Evolutionary conservation across 2,113 vertebrate species (phyloP).

Genomic region (Mastomys natalensis): DNA sequence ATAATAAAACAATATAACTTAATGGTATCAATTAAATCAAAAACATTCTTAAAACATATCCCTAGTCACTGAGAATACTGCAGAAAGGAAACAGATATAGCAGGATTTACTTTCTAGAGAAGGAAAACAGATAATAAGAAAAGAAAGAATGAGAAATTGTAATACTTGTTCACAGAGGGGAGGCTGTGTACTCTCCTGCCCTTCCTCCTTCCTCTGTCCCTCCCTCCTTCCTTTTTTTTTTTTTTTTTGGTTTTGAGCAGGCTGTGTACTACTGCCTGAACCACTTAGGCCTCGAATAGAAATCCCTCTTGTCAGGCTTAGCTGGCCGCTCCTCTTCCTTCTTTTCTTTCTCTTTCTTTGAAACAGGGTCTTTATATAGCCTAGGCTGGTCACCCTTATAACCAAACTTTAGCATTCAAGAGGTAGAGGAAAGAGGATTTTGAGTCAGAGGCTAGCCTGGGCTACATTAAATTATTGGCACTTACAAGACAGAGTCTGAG

Average conservation of each 20-base stretch:
- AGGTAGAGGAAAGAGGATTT: not conserved
- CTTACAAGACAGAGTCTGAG: not conserved
- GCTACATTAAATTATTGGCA: not conserved
- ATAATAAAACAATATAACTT: constrained; percentile 14
- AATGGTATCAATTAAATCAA: constrained; percentile 14
- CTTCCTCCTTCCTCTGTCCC: not conserved
- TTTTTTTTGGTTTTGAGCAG: too few relatives aligned
- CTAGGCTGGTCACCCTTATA: not conserved
- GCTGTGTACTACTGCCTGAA: too few relatives aligned
- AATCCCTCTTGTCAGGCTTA: too few relatives aligned
- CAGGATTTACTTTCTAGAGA: constrained; percentile 15
- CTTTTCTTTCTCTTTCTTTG: not conserved
- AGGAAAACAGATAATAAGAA: not conserved
- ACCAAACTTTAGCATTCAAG: not conserved
- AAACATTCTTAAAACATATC: not conserved
- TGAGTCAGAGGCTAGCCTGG: not conserved
- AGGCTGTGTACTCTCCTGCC: not conserved
- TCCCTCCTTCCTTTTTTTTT: not conserved
- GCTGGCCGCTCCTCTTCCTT: too few relatives aligned
- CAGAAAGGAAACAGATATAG: constrained; percentile 13
- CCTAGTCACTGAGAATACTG: not conserved
- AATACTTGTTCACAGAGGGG: not conserved
- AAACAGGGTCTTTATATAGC: not conserved
- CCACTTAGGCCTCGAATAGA: too few relatives aligned
- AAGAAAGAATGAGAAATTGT: not conserved